Evolutionary conservation across 2,113 vertebrate species (phyloP).

Genomic region (Pogona vitticeps): DNA sequence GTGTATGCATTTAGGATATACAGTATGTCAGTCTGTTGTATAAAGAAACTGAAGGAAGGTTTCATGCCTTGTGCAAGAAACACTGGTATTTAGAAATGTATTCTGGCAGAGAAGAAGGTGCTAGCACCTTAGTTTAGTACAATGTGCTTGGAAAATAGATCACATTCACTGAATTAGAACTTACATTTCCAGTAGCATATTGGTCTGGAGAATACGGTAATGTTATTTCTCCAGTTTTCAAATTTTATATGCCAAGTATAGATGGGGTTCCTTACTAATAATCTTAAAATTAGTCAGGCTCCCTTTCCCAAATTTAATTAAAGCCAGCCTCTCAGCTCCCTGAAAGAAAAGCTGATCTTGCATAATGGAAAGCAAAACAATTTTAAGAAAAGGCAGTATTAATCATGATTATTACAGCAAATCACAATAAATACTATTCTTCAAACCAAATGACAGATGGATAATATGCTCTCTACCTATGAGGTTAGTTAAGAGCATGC

Average conservation of each 20-base stretch:
- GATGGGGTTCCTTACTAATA: slow-evolving; percentile 68
- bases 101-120: slow-evolving; percentile 40
- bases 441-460: slow-evolving; percentile 51
- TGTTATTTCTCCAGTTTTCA: slow-evolving; percentile 66
- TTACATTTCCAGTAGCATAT: slow-evolving; percentile 55
- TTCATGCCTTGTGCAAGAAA: slow-evolving; percentile 47
- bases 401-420: slow-evolving; percentile 67
- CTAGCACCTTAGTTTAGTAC: slow-evolving; percentile 34
- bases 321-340: slow-evolving; percentile 63
- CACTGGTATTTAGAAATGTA: slow-evolving; percentile 36
- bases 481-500: slow-evolving; percentile 17
- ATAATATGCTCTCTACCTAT: slow-evolving; percentile 35
- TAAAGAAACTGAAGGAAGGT: slow-evolving; percentile 29
- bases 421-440: slow-evolving; percentile 62
- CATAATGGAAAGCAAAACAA: slow-evolving; percentile 69
- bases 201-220: slow-evolving; percentile 55
- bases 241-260: slow-evolving; percentile 63
- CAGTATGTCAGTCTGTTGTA: too few species aligned
- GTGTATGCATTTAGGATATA: too few species aligned
- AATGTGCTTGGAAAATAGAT: slow-evolving; percentile 46
- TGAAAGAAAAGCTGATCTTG: slow-evolving; percentile 72
- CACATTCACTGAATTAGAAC: slow-evolving; percentile 44
- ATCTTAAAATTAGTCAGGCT: slow-evolving; percentile 66
- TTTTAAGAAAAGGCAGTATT: slow-evolving; percentile 72
- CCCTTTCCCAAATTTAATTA: slow-evolving; percentile 70